phyloP scores from a whole-genome alignment of 2,888 invertebrate species.

The Baronia brevicornis region DNA sequence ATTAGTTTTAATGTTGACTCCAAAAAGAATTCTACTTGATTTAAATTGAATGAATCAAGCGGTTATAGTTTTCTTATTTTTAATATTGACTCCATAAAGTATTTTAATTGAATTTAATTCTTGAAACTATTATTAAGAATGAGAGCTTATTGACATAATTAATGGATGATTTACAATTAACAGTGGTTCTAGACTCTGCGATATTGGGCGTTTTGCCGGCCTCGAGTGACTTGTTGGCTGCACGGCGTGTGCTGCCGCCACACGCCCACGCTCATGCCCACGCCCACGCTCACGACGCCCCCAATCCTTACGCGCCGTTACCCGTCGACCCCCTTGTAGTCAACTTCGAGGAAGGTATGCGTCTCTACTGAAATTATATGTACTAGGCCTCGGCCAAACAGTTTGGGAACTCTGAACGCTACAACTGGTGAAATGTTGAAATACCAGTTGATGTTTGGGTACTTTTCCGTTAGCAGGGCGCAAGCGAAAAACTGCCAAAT shows the following conservation, averaged over 20 bases:
- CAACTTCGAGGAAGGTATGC: constrained; percentile 89
- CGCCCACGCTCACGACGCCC: constrained; percentile 28
- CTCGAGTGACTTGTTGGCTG: constrained; percentile 39
- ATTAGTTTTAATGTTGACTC: too few species aligned
- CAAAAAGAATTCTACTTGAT: too few species aligned
- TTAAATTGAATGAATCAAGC: too few species aligned
- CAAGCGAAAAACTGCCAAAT: too few species aligned
- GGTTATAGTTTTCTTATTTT: too few species aligned
- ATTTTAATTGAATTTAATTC: too few species aligned
- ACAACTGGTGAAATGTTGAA: neutral
- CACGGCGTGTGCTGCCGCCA: constrained; percentile 45
- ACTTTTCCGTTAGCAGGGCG: too few species aligned
- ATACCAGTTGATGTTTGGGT: too few species aligned
- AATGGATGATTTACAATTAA: constrained; percentile 9
- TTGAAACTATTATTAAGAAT: too few species aligned
- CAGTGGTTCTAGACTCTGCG: constrained; percentile 59
- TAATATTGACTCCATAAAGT: too few species aligned
- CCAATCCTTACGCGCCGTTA: constrained; percentile 51
- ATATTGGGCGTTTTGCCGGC: constrained; percentile 61
- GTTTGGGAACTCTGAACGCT: constrained; percentile 29
- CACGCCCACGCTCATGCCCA: constrained; percentile 32
- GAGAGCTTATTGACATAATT: neutral
- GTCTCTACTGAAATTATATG: constrained; percentile 78
- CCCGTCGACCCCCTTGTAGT: constrained; percentile 84
- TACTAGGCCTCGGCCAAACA: constrained; percentile 46